These are phyloP conservation scores for Phylloscopus trochiloides DNA, from an alignment of 2,113 vertebrate genomes.

Conservation along the genomic window DNA sequence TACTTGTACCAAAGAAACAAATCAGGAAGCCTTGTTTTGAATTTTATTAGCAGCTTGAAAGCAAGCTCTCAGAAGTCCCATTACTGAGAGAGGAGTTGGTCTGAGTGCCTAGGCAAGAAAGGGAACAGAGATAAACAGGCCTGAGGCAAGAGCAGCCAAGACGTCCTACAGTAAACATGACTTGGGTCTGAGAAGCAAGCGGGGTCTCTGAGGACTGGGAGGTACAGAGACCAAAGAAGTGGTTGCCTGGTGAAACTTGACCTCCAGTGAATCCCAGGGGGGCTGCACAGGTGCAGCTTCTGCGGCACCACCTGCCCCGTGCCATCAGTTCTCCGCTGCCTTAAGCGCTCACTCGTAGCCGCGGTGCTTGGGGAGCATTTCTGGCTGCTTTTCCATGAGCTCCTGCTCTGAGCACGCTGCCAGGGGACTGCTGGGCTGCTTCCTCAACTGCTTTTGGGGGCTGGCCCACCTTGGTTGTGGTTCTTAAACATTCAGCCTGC, in stretches of 20 bases:
- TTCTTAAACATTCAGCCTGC: neutral
- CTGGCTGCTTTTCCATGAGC: neutral
- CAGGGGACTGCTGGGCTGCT: neutral
- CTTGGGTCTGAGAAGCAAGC: neutral
- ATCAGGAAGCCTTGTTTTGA: constrained; percentile 1
- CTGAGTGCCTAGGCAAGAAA: neutral
- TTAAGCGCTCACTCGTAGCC: rapidly evolving
- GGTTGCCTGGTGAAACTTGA: neutral
- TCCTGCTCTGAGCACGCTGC: neutral
- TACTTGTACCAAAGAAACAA: neutral
- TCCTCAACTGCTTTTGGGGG: neutral
- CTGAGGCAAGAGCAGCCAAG: neutral
- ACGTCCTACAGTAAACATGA: neutral
- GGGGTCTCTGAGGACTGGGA: neutral
- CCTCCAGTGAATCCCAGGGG: neutral
- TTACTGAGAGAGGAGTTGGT: neutral
- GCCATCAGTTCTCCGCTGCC: neutral
- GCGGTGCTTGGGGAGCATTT: rapidly evolving
- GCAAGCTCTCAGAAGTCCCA: neutral
- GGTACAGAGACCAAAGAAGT: rapidly evolving
- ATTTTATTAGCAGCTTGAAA: constrained; percentile 29
- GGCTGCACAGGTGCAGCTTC: neutral
- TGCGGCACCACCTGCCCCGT: rapidly evolving
- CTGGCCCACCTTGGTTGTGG: neutral
- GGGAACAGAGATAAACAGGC: neutral